Evolutionary conservation across 2,113 vertebrate genomes (phyloP), one percentile per base, ranked within the genome.

Genomic region (Motacilla tschutschensis): DNA sequence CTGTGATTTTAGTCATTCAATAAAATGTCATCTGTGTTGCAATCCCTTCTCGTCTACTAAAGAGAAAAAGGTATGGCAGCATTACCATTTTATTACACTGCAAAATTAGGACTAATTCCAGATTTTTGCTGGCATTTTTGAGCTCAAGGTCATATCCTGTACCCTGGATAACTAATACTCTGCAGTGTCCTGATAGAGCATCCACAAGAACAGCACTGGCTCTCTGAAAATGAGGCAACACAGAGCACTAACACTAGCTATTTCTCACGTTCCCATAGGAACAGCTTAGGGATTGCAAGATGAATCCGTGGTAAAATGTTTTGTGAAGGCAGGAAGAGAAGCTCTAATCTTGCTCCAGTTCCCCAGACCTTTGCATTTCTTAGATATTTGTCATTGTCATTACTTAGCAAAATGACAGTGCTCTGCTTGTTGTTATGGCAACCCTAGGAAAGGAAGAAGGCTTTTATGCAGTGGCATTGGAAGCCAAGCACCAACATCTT

Each of bases 341-440:
- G 54, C 44, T 88, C 59, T 79, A 79, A 91, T 92, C 82, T 91
- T 74, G 53, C 79, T 88, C 69, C 72, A 33, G 43, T 83, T 91
- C 62, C 41, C 62, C 46, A 83, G 84, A 91, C 79, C 69, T 93
- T 80, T 87, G 76, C 65, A 78, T 90, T 93, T 93, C 72, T 88
- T 78, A 75, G 36, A 12, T 88, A 80, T 89, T 93, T 93, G 91
- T 92, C 91, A 76, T 62, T 94, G 91, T 94, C 79, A 72, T 87
- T 88, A 87, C 79, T 92, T 89, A 83, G 79, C 75, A 80, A 91
- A 94, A 83, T 90, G 87, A 85, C 86, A 83, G 50, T 0, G 1
- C 69, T 79, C 54, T 63, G 41, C 65, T 93, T 83, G 90, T 94
- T 91, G 92, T 87, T 91, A 89, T 90, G 82, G 89, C 79, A 90